Base-by-base conservation (phyloP, 1,140 invertebrate species). In the Diprion similis region DNA sequence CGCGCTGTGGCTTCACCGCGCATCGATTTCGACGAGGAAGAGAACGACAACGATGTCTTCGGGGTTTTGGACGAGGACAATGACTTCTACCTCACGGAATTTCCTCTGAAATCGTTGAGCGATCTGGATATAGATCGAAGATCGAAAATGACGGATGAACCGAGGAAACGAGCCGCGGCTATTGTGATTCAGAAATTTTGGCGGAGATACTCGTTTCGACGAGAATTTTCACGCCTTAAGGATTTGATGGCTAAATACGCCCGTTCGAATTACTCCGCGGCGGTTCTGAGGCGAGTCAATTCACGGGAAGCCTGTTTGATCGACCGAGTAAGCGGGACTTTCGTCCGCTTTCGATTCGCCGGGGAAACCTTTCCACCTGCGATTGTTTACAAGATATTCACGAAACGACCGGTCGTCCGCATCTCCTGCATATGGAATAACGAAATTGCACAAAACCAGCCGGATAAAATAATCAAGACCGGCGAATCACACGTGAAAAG, bases 361-460 rank as follows among this genome's bases (percentile, higher is more conserved):
- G 69, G 69, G 17, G 45, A 17, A 47, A 17, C 11, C 9, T 70
- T 70, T 70, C 69, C 69, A 9, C 69, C 69, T 10, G 17, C 46
- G 7, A 13, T 70, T 47, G 48, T 70, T 17, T 70, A 70, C 45
- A 70, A 46, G 48, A 70, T 70, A 10, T 70, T 47, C 13, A 70
- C 69, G 48, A 70, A 11, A 24, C 48, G 24, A 17, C 69, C 69
- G 45, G 46, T 70, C 18, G 24, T 70, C 51, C 24, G 24, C 6
- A 6, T 37, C 24, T 37, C 24, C 24, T 37, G 24, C 24, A 6
- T 6, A 6, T 37, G 24, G 24, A 37, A 37, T 37, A 37, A 37
- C 24, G 24, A 37, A 37, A 37, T 37, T 37, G 24, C 2, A 37
- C 2, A 37, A 6, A 37, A 1, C 24, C 24, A 4, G 24, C 2